Percentiles rank a stretch among this genome's conserved stretches.
Conservation (phyloP, 2,888 invertebrate species). For the Stegophylla sp. region DNA sequence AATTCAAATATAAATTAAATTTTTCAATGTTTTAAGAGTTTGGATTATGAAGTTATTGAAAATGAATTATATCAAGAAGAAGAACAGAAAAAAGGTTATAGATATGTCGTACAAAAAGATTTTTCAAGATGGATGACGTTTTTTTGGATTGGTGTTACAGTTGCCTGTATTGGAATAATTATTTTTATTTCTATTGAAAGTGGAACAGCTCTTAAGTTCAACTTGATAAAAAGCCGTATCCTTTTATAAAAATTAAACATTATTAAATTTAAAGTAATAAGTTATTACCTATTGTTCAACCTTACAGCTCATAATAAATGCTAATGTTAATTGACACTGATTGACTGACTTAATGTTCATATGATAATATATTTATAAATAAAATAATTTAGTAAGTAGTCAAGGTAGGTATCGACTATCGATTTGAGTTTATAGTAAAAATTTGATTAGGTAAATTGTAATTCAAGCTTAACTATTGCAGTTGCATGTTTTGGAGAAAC, state of each 20-base stretch:
- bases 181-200: conserved; percentile 91
- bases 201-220: conserved; percentile 82
- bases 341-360: too few relatives aligned
- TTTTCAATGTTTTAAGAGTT: conserved; percentile 76
- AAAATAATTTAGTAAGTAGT: too few relatives aligned
- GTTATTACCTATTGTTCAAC: too few relatives aligned
- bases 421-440: too few relatives aligned
- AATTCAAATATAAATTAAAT: conserved; percentile 14
- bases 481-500: too few relatives aligned
- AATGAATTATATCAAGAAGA: conserved; percentile 85
- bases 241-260: conserved; percentile 66
- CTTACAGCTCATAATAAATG: too few relatives aligned
- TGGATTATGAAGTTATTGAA: conserved; percentile 93
- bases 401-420: too few relatives aligned
- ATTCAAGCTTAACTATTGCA: too few relatives aligned
- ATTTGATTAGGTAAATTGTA: too few relatives aligned
- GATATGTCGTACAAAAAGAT: conserved; percentile 78
- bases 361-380: too few relatives aligned
- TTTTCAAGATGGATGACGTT: conserved; percentile 92
- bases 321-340: too few relatives aligned
- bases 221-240: conserved; percentile 79
- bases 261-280: too few relatives aligned
- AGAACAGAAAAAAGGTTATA: conserved; percentile 77
- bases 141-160: conserved; percentile 85
- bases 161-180: conserved; percentile 86